Percentiles rank a stretch among this genome's conserved stretches.
Conservation (phyloP, 2,113 vertebrate species). For the Gnathonemus echidnorhynchus region DNA sequence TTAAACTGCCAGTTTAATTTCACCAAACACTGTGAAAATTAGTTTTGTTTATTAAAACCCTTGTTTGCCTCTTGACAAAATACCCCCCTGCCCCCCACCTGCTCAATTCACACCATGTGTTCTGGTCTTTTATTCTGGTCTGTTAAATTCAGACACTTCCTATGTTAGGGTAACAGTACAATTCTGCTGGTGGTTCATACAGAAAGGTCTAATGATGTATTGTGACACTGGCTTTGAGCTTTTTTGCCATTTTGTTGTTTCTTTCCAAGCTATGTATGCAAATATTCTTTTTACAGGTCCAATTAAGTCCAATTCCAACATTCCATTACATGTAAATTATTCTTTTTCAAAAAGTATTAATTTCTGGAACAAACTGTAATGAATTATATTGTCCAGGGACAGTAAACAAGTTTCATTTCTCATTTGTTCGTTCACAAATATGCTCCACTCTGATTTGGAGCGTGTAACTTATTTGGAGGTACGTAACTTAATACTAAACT, state of each 20-base stretch:
- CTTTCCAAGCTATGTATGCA: constrained; percentile 38
- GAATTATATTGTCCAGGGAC: not conserved
- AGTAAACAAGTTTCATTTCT: not conserved
- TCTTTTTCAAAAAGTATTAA: constrained; percentile 26
- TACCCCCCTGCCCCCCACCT: constrained; percentile 28
- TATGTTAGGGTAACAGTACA: constrained; percentile 53
- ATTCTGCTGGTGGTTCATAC: constrained; percentile 67
- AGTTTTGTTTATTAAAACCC: constrained; percentile 40
- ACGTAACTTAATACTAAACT: not conserved
- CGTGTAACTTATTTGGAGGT: not conserved
- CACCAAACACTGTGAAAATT: constrained; percentile 69
- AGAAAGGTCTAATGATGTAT: constrained; percentile 61
- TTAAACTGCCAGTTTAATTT: constrained; percentile 71
- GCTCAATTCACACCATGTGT: constrained; percentile 1
- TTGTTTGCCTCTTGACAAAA: not conserved
- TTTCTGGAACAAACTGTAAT: constrained; percentile 18
- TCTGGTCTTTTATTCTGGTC: constrained; percentile 28
- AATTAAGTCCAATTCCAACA: constrained; percentile 36
- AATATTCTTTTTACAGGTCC: constrained; percentile 49
- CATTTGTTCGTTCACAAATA: not conserved
- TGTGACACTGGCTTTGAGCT: constrained; percentile 64
- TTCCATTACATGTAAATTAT: not conserved
- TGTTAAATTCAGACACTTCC: constrained; percentile 48
- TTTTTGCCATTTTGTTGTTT: constrained; percentile 51
- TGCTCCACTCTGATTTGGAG: not conserved